These are phyloP conservation scores for Clarias pachynema DNA, from an alignment of 2,797 vertebrate species.

Conservation along the genomic window DNA sequence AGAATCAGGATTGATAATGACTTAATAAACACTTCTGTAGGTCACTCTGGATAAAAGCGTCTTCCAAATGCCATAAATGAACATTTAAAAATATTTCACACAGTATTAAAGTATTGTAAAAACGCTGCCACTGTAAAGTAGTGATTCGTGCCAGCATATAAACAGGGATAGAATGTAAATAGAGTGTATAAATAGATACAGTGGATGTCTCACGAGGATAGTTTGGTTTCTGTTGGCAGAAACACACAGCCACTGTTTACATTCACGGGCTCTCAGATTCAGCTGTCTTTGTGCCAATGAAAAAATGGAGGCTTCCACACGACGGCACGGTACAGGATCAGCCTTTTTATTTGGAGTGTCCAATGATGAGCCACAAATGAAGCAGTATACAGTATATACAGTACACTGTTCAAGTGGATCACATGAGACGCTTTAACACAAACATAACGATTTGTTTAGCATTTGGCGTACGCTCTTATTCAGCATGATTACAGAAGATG, in stretches of 20 bases:
- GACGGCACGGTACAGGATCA: background rate
- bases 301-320: background rate
- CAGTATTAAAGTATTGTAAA: background rate
- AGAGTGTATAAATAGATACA: constrained; percentile 1
- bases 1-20: too few relatives aligned
- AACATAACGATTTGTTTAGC: background rate
- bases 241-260: background rate
- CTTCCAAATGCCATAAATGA: too few relatives aligned
- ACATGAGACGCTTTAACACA: background rate
- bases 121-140: background rate
- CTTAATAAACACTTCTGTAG: too few relatives aligned
- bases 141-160: background rate
- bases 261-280: background rate
- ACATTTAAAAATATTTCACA: background rate
- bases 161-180: background rate
- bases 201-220: background rate
- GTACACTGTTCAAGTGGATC: background rate
- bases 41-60: too few relatives aligned
- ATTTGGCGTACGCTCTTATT: background rate
- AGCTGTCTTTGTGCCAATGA: background rate
- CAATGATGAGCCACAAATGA: background rate
- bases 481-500: background rate
- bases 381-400: background rate
- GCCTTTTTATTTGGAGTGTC: background rate
- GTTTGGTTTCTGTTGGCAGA: constrained; percentile 2